These are phyloP conservation scores for Ypsolopha sequella DNA, from an alignment of 2,888 invertebrate genomes.

Conservation along the genomic window DNA sequence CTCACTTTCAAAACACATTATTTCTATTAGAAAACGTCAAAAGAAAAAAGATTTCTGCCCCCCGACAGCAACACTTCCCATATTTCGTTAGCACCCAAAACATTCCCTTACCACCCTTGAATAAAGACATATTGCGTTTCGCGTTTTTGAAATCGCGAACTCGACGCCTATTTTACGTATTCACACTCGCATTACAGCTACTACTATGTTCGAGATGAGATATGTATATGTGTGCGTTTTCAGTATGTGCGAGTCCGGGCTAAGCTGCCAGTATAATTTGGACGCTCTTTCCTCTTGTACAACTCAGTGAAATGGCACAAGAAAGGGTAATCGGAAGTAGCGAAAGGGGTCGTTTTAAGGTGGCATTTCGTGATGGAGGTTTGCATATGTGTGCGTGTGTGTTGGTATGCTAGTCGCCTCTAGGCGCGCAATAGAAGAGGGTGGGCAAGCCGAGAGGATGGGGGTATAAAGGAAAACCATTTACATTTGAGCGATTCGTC, in stretches of 20 bases:
- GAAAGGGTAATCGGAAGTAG: slow-evolving; percentile 50
- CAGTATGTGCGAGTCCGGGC: slow-evolving; percentile 48
- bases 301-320: slow-evolving; percentile 40
- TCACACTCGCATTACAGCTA: slow-evolving; percentile 67
- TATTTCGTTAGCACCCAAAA: slow-evolving; percentile 55
- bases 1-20: slow-evolving; percentile 20
- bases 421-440: slow-evolving; percentile 68
- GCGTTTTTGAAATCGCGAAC: slow-evolving; percentile 69
- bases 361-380: slow-evolving; percentile 61
- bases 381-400: slow-evolving; percentile 53
- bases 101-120: slow-evolving; percentile 46
- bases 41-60: slow-evolving; percentile 47
- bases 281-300: slow-evolving; percentile 27
- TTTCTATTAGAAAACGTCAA: slow-evolving; percentile 30
- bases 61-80: slow-evolving; percentile 39
- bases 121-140: slow-evolving; percentile 70
- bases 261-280: slow-evolving; percentile 47
- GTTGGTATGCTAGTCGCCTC: slow-evolving; percentile 69
- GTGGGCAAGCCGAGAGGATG: slow-evolving; percentile 63
- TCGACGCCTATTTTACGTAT: slow-evolving; percentile 65
- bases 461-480: slow-evolving; percentile 72
- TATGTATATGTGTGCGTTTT: slow-evolving; percentile 44
- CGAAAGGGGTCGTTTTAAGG: slow-evolving; percentile 41
- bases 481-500: slow-evolving; percentile 74
- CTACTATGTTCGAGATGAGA: slow-evolving; percentile 61